Base-by-base conservation (phyloP, 2,113 vertebrate species). In the Hypomesus transpacificus region DNA sequence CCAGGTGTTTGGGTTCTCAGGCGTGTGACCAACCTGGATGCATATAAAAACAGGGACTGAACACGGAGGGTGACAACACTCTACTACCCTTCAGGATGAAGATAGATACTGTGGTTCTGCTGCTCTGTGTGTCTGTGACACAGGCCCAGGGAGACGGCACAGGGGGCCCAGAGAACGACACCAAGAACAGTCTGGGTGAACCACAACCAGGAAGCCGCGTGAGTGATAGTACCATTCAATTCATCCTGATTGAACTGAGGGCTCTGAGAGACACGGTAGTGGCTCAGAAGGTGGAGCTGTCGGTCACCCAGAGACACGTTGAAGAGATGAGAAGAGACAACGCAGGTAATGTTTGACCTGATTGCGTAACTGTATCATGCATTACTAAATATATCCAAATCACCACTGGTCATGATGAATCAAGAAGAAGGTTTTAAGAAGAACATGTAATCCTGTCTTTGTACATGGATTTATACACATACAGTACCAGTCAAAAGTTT, bases 221-320 rank as follows among this genome's bases (percentile, higher is more conserved):
- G 31, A 7, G 31, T 5, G 31, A 34, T 60, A 22, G 4, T 22
- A 1, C 20, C 13, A 22, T n/a, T n/a, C n/a, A n/a, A n/a, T n/a
- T n/a, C n/a, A n/a, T 26, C 58, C 13, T 60, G n/a, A 60, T 21
- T 60, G 58, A 60, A 4, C 58, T 60, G 58, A 60, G 21, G 21
- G 58, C n/a, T 20, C 58, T 26, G 58, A 60, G 58, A 59, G 57
- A 53, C 52, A 53, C 17, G 57, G 57, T 59, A 21, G 57, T 59
- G 57, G 21, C n/a, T 1, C 57, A 59, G 57, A 59, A 18, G 20
- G 57, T 59, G 21, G 58, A 59, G 57, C 52, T 60, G n/a, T 20
- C 58, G 20, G 22, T 22, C 13, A 4, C 13, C 4, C 1, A 60
- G 22, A 60, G 1, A 4, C n/a, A 60, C 6, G 20, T 26, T 4